These are phyloP conservation scores for Carcina quercana DNA, from an alignment of 2,888 invertebrate genomes.

Conservation along the genomic window DNA sequence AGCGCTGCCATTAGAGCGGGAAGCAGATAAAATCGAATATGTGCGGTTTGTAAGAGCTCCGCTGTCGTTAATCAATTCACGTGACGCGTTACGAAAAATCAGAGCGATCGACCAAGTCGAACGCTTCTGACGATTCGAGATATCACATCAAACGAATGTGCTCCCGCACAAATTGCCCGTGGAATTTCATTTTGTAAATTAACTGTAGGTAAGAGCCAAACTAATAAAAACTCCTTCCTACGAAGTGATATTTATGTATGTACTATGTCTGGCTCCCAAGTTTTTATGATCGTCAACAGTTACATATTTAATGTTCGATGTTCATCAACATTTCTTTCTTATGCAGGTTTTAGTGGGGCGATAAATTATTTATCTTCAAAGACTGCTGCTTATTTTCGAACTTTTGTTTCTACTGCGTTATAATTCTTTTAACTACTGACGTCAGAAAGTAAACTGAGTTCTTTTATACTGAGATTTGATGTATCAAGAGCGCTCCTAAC, in stretches of 20 bases:
- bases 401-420: slow-evolving; percentile 53
- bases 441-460: slow-evolving; percentile 46
- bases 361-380: slow-evolving; percentile 74
- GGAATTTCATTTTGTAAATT: slow-evolving; percentile 57
- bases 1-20: slow-evolving; percentile 30
- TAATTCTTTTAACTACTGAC: slow-evolving; percentile 44
- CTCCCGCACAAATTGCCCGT: slow-evolving; percentile 54
- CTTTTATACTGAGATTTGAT: slow-evolving; percentile 36
- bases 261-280: slow-evolving; percentile 63
- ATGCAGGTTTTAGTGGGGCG: slow-evolving; percentile 68
- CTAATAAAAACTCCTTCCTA: slow-evolving; percentile 60
- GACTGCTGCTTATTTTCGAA: slow-evolving; percentile 62
- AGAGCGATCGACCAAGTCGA: slow-evolving; percentile 40
- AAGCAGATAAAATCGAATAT: slow-evolving; percentile 47
- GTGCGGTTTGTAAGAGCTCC: slow-evolving; percentile 34
- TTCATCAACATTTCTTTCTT: slow-evolving; percentile 75
- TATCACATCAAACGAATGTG: slow-evolving; percentile 49
- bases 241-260: slow-evolving; percentile 62
- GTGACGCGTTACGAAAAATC: slow-evolving; percentile 60
- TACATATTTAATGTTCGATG: slow-evolving; percentile 74
- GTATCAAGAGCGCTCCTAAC: slow-evolving; percentile 25
- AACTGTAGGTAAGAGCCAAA: slow-evolving; percentile 38
- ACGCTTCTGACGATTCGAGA: slow-evolving; percentile 31
- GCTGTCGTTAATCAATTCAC: slow-evolving; percentile 51
- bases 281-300: slow-evolving; percentile 71